Conservation (phyloP, 2,113 vertebrate genomes). For the Genyomyrus donnyi region DNA sequence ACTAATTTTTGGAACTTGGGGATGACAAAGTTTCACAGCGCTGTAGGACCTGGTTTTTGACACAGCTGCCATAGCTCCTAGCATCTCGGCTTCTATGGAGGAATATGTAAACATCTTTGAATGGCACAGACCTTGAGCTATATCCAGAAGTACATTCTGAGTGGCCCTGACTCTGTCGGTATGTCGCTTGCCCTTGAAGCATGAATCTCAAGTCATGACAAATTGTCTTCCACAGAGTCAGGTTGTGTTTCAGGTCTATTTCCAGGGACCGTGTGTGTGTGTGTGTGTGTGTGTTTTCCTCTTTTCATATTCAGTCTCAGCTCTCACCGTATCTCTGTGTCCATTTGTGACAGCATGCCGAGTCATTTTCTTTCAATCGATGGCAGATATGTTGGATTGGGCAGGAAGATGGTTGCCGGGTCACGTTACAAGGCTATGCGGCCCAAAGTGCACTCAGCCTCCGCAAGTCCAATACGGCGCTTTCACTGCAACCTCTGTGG, state of each 20-base stretch:
- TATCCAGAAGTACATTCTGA: not conserved
- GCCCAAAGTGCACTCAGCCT: not conserved
- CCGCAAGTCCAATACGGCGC: not conserved
- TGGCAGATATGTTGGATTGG: not conserved
- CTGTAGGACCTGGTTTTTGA: not conserved
- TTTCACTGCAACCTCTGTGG: not conserved
- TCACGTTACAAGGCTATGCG: not conserved
- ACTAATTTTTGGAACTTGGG: not conserved
- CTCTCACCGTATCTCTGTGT: not conserved
- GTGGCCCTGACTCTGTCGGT: not conserved
- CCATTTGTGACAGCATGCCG: not conserved
- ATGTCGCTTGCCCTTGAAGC: not conserved
- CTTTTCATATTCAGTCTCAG: not conserved
- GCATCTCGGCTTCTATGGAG: not conserved
- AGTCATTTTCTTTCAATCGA: constrained; percentile 6
- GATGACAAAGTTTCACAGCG: not conserved
- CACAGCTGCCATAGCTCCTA: not conserved
- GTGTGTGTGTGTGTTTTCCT: not conserved
- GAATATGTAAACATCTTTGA: not conserved
- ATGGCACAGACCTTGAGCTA: not conserved
- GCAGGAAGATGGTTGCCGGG: not conserved
- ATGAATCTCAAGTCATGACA: not conserved
- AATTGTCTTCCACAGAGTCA: not conserved
- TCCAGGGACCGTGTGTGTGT: not conserved
- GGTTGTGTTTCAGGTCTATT: not conserved